Evolutionary conservation across 1,140 invertebrate genomes (phyloP).

Genomic region (Gryllus bimaculatus): DNA sequence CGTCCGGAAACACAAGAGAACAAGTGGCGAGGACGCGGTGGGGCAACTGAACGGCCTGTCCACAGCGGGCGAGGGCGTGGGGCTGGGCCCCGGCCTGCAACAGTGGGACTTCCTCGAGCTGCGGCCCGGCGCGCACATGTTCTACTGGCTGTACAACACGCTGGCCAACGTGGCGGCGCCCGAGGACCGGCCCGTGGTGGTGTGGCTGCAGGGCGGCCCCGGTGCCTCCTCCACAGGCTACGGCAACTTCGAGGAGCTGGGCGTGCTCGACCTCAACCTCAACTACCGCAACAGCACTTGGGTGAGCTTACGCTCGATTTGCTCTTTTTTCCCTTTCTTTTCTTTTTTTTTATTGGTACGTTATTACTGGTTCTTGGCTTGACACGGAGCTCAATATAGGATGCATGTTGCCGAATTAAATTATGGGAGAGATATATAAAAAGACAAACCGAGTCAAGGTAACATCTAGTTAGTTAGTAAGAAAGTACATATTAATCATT

Average conservation of each 20-base stretch:
- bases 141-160: conserved; percentile 63
- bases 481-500: too few species aligned
- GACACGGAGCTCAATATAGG: too few species aligned
- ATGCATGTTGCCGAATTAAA: too few species aligned
- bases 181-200: conserved; percentile 56
- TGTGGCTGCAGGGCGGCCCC: conserved; percentile 71
- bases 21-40: too few species aligned
- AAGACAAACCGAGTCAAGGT: too few species aligned
- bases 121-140: conserved; percentile 61
- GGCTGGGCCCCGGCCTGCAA: conserved; percentile 49
- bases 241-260: conserved; percentile 70
- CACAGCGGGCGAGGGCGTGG: conserved; percentile 22
- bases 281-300: conserved; percentile 59
- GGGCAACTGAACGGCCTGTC: too few species aligned
- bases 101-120: conserved; percentile 60
- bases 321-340: not conserved
- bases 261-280: conserved; percentile 54
- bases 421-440: too few species aligned
- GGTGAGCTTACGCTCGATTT: conserved; percentile 41
- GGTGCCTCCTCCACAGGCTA: conserved; percentile 65
- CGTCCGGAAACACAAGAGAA: too few species aligned
- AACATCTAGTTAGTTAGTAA: too few species aligned
- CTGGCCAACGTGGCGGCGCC: conserved; percentile 46
- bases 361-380: too few species aligned
- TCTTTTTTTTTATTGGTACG: not conserved